Evolutionary conservation across 92 coral and sea anemone genomes (phyloP), one percentile per base, ranked within the genome.

Genomic region (Phenganax stokvisi): DNA sequence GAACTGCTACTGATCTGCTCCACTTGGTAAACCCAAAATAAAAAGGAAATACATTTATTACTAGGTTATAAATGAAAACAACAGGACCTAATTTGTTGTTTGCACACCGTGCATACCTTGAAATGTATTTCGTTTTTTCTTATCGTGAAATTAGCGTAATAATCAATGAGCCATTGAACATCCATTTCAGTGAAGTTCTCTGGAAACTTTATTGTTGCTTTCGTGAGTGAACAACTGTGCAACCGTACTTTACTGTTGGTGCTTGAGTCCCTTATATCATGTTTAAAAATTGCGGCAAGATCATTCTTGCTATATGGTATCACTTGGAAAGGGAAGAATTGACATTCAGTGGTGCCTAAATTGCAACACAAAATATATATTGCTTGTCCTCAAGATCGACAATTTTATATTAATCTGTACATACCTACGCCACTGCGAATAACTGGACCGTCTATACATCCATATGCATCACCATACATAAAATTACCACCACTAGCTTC

Each of bases 301-400:
- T 76, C 28, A 29, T 76, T 2, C 30, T 31, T 17, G 1, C 15
- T 64, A 59, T 58, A 57, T 10, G 81, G 81, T 58, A 76, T 76
- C 58, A 76, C 67, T 76, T 76, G 69, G 27, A 30, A 76, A 57
- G 81, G 81, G 1, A 10, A 0, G 52, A 76, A 76, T 8, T 27
- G 0, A 76, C 81, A 76, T 27, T 16, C n/a, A 30, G 47, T 5
- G 47, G 53, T 3, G n/a, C 16, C 73, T 68, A 17, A 68, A 30
- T 3, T 3, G 16, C 51, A 20, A 67, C 65, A 61, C 0, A 61
- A 7, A 15, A 12, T 13, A 61, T 15, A 61, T 61, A 13, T 61
- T 15, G 10, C 10, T 12, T 30, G 47, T 37, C 2, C 5, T 37
- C 47, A 37, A 37, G 2, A 37, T 20, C 71, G 25, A 20, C 25